These are phyloP conservation scores for Sinocyclocheilus anophthalmus DNA, from an alignment of 2,113 vertebrate genomes.

Conservation along the genomic window DNA sequence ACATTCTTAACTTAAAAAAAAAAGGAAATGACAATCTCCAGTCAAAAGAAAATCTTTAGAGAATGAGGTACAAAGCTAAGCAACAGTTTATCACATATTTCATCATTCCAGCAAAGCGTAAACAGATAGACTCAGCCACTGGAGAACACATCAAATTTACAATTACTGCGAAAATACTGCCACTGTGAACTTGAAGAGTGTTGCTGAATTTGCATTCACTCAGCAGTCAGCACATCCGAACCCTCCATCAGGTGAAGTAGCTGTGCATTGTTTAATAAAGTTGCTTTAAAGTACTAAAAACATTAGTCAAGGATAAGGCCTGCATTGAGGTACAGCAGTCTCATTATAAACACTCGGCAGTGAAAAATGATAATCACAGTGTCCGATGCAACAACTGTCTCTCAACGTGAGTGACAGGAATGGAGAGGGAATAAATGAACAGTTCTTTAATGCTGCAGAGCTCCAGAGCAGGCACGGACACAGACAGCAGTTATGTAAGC, in stretches of 20 bases:
- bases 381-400: slow-evolving; percentile 32
- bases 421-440: slow-evolving; percentile 53
- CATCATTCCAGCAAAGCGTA: slow-evolving; percentile 13
- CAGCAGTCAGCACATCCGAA: background rate
- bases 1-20: background rate
- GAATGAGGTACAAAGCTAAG: background rate
- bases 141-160: slow-evolving; percentile 32
- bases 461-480: slow-evolving; percentile 49
- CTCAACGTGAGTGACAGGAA: slow-evolving; percentile 51
- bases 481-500: slow-evolving; percentile 61
- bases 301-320: slow-evolving; percentile 8
- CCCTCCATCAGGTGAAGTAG: slow-evolving; percentile 20
- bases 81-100: slow-evolving; percentile 21
- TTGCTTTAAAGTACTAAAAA: slow-evolving; percentile 13
- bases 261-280: slow-evolving; percentile 24
- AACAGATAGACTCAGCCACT: background rate
- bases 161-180: background rate
- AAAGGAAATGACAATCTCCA: background rate
- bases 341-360: slow-evolving; percentile 28
- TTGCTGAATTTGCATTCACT: slow-evolving; percentile 16
- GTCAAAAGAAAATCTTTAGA: background rate
- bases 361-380: slow-evolving; percentile 29
- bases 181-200: background rate
- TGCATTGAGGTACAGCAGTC: background rate
- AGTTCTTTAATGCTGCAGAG: slow-evolving; percentile 46